phyloP scores from a whole-genome alignment of 2,888 invertebrate species.

The Corbicula japonica region DNA sequence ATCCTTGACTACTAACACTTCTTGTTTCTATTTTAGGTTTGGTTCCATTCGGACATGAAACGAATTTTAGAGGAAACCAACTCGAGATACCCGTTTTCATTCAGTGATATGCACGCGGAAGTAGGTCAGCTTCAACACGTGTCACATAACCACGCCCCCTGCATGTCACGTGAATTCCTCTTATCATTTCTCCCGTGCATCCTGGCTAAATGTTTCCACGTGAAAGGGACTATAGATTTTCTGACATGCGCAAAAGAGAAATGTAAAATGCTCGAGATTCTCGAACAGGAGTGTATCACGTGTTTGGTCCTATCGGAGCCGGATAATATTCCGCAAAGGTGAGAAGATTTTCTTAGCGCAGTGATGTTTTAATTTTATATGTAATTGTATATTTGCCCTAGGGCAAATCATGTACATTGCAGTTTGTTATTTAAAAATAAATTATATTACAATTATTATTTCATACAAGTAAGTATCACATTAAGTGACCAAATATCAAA shows the following conservation, averaged over 20 bases:
- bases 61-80: conserved; percentile 30
- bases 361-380: too few species aligned
- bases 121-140: conserved; percentile 19
- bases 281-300: conserved; percentile 64
- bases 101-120: conserved; percentile 55
- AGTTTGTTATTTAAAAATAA: too few species aligned
- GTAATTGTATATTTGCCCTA: too few species aligned
- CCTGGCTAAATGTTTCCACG: conserved; percentile 12
- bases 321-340: conserved; percentile 11
- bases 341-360: too few species aligned
- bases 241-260: conserved; percentile 40
- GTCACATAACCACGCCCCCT: conserved; percentile 30
- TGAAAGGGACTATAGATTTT: conserved; percentile 9
- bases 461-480: too few species aligned
- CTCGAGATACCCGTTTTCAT: conserved; percentile 50
- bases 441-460: too few species aligned
- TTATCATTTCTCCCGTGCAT: conserved; percentile 45
- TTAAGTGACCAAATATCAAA: too few species aligned
- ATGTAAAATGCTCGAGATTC: conserved; percentile 39
- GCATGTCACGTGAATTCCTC: conserved; percentile 35
- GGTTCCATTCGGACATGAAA: conserved; percentile 59
- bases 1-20: too few species aligned
- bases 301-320: conserved; percentile 54
- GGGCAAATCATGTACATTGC: too few species aligned
- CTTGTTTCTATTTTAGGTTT: conserved; percentile 45